Conservation (phyloP, 2,797 vertebrate genomes). For the Octomys mimax region DNA sequence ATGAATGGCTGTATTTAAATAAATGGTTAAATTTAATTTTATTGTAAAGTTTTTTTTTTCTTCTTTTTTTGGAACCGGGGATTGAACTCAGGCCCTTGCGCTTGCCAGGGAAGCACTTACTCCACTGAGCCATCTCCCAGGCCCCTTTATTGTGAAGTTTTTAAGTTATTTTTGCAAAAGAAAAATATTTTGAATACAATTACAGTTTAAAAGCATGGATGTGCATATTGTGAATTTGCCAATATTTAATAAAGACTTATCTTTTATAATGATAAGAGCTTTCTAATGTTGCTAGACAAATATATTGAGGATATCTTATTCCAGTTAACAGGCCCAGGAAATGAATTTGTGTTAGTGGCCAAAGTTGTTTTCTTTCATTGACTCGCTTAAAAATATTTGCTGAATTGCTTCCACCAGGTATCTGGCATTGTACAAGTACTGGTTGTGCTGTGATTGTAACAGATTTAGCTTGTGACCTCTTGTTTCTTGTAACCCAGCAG, state of each 20-base stretch:
- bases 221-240: background rate
- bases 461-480: background rate
- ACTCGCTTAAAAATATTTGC: background rate
- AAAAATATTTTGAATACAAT: background rate
- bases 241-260: constrained; percentile 35
- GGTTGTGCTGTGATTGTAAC: background rate
- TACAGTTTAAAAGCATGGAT: background rate
- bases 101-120: no score
- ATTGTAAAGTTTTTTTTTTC: constrained; percentile 3
- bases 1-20: background rate
- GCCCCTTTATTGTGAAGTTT: constrained; percentile 17
- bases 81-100: no score
- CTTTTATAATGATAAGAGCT: background rate
- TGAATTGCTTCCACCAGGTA: background rate
- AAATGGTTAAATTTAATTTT: constrained; percentile 24
- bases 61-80: no score
- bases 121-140: no score
- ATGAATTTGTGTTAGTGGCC: background rate
- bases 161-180: background rate
- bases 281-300: constrained; percentile 2
- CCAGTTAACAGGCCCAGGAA: background rate
- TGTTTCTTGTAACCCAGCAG: background rate
- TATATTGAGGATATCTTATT: constrained; percentile 26
- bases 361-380: constrained; percentile 2
- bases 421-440: background rate